Percentiles rank a stretch among this genome's conserved stretches.
Evolutionary conservation across 2,888 invertebrate species (phyloP).

Genomic region (Amiota mariae): DNA sequence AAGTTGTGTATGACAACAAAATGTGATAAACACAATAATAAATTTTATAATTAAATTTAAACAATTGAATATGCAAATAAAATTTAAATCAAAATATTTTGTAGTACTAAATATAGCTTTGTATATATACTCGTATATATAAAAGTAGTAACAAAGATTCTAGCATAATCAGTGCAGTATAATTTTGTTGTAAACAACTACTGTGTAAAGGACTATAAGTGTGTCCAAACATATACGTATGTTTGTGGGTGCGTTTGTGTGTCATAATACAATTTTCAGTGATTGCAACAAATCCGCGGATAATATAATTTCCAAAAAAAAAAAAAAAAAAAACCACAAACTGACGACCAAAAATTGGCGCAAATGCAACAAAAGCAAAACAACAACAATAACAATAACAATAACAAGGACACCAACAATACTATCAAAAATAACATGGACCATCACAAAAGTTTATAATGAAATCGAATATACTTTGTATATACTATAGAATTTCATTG

Average conservation of each 20-base stretch:
- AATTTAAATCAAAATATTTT: no score
- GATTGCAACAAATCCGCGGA: slow-evolving; percentile 42
- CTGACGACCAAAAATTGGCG: slow-evolving; percentile 25
- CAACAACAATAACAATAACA: slow-evolving; percentile 33
- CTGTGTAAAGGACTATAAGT: no score
- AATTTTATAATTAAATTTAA: not conserved
- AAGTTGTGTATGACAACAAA: no score
- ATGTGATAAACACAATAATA: no score
- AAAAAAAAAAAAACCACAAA: slow-evolving; percentile 16
- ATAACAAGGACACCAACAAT: slow-evolving; percentile 49
- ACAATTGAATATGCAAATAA: slow-evolving; percentile 3
- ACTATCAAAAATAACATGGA: slow-evolving; percentile 12
- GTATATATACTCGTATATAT: not conserved
- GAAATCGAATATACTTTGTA: not conserved
- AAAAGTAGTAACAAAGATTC: not conserved
- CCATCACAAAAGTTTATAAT: not conserved
- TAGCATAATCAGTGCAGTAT: no score
- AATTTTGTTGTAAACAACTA: no score
- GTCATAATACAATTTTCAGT: slow-evolving; percentile 8
- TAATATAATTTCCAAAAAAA: slow-evolving; percentile 51
- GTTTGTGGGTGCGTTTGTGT: not conserved
- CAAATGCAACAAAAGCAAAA: not conserved
- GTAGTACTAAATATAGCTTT: no score
- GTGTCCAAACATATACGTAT: no score
- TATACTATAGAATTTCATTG: not conserved